Conservation (phyloP, 2,888 invertebrate species). For the Nomada ferruginata region DNA sequence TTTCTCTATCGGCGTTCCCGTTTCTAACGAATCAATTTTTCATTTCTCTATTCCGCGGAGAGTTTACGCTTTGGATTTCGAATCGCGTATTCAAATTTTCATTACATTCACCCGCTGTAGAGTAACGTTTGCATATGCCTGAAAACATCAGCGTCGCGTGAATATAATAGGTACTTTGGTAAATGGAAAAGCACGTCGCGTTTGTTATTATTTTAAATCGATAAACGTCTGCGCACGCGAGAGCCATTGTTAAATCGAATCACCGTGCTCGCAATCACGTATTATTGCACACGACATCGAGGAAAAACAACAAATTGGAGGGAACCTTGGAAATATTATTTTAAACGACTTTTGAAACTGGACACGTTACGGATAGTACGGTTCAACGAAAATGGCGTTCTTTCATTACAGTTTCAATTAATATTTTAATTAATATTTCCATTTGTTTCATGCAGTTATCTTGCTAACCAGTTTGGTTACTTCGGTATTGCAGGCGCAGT, state of each 20-base stretch:
- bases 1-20: neutral
- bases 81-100: neutral
- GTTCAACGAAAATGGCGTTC: neutral
- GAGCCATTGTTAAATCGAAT: slow-evolving; percentile 49
- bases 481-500: too few species aligned
- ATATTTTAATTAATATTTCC: neutral
- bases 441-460: neutral
- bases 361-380: neutral
- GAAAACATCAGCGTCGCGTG: too few species aligned
- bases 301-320: slow-evolving; percentile 34
- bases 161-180: slow-evolving; percentile 28
- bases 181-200: slow-evolving; percentile 52
- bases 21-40: neutral
- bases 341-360: slow-evolving; percentile 17
- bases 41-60: neutral
- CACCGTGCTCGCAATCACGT: slow-evolving; percentile 43
- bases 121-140: neutral
- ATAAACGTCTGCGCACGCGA: slow-evolving; percentile 46
- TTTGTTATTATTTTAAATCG: slow-evolving; percentile 59
- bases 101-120: neutral
- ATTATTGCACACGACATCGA: slow-evolving; percentile 36
- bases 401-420: slow-evolving; percentile 3
- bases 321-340: slow-evolving; percentile 43
- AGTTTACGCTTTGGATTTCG: too few species aligned
- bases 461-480: neutral